phyloP scores from a whole-genome alignment of 2,113 vertebrate species.

The Nestor notabilis region DNA sequence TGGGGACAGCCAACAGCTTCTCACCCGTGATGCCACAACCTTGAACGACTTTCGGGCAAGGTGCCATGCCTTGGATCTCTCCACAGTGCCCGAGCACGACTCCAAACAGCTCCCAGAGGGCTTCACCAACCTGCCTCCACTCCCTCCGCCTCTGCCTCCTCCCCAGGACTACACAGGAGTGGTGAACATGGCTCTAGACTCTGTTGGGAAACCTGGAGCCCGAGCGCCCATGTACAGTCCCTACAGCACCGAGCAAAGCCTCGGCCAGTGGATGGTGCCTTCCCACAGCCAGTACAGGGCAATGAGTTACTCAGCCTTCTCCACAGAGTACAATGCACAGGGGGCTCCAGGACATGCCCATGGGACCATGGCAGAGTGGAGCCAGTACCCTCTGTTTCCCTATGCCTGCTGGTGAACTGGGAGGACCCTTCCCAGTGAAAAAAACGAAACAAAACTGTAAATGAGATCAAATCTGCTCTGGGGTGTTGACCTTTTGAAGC shows the following conservation, averaged over 20 bases:
- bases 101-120: conserved; percentile 64
- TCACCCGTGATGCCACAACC: not conserved
- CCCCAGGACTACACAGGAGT: conserved; percentile 82
- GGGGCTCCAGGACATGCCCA: conserved; percentile 82
- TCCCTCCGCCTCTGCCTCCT: conserved; percentile 55
- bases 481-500: not conserved
- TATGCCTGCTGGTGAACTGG: conserved; percentile 87
- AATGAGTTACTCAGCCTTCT: conserved; percentile 71
- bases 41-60: conserved; percentile 65
- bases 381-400: conserved; percentile 89
- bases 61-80: conserved; percentile 75
- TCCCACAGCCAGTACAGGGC: conserved; percentile 79
- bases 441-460: conserved; percentile 36
- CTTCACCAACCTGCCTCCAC: conserved; percentile 57
- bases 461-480: not conserved
- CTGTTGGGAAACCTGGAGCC: conserved; percentile 74
- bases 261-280: conserved; percentile 83
- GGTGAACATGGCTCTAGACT: conserved; percentile 78
- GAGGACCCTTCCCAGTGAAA: not conserved
- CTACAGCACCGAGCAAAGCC: conserved; percentile 78
- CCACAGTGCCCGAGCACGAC: conserved; percentile 78
- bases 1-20: conserved; percentile 32
- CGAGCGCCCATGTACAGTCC: conserved; percentile 80
- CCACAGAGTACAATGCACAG: conserved; percentile 81
- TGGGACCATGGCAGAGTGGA: conserved; percentile 85